These are phyloP conservation scores for Lacerta bilineata DNA, from an alignment of 2,797 vertebrate species.

Conservation along the genomic window DNA sequence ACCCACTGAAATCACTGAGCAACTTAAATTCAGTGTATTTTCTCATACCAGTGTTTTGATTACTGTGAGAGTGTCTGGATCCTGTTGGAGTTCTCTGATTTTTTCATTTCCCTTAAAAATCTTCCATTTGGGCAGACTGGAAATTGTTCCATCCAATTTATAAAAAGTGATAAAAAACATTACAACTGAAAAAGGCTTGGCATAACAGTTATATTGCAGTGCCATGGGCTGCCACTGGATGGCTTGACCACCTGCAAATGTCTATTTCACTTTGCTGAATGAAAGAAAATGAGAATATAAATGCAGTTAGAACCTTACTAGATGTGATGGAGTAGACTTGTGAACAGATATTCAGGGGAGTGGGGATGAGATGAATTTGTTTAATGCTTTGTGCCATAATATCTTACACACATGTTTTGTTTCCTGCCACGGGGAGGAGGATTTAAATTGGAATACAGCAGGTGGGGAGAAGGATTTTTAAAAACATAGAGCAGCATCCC, in stretches of 20 bases:
- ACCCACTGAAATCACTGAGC: too few relatives aligned
- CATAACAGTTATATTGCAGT: background rate
- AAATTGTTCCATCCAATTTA: background rate
- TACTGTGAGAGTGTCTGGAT: conserved; percentile 17
- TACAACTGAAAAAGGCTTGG: background rate
- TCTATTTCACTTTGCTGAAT: conserved; percentile 34
- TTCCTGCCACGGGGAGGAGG: too few relatives aligned
- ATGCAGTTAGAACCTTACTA: rapidly evolving
- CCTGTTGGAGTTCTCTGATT: background rate
- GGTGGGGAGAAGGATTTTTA: background rate
- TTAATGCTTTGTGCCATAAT: too few relatives aligned
- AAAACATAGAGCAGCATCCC: background rate
- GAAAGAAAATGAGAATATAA: conserved; percentile 11
- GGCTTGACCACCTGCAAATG: background rate
- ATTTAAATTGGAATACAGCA: background rate
- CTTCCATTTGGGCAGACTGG: background rate
- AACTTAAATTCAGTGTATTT: too few relatives aligned
- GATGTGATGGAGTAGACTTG: background rate
- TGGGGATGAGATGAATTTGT: too few relatives aligned
- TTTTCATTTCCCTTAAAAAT: background rate
- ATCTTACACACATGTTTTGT: too few relatives aligned
- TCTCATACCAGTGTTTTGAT: too few relatives aligned
- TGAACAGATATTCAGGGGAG: background rate
- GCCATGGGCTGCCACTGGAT: background rate
- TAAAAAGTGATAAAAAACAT: background rate